These are phyloP conservation scores for Melanotaenia boesemani DNA, from an alignment of 2,797 vertebrate species.

Conservation along the genomic window DNA sequence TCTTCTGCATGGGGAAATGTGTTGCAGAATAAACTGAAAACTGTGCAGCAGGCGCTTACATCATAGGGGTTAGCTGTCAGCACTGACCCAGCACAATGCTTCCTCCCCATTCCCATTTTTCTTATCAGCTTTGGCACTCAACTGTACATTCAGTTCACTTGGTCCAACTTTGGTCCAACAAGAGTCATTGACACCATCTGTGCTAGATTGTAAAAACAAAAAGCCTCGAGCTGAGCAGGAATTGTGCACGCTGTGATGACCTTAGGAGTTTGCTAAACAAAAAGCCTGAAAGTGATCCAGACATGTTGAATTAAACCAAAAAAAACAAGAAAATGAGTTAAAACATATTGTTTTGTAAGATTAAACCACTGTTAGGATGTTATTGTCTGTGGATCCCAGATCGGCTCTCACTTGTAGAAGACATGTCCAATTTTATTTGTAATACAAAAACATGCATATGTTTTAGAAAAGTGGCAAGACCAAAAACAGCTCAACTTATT, in stretches of 20 bases:
- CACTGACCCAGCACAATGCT: conserved; percentile 10
- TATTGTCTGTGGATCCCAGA: conserved; percentile 28
- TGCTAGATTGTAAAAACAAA: conserved; percentile 59
- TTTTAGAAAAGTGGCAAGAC: conserved; percentile 39
- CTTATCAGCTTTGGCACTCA: conserved; percentile 44
- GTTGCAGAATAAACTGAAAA: conserved; percentile 12
- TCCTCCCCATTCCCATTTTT: conserved; percentile 2
- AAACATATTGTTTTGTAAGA: conserved; percentile 30
- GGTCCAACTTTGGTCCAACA: not conserved
- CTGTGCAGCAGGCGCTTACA: not conserved
- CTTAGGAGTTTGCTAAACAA: conserved; percentile 56
- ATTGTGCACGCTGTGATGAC: conserved; percentile 42
- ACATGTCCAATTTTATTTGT: conserved; percentile 27
- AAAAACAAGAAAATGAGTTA: conserved; percentile 15
- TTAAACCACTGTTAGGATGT: conserved; percentile 33
- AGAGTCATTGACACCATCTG: conserved; percentile 48
- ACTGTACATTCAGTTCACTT: not conserved
- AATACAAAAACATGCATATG: conserved; percentile 26
- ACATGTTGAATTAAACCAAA: conserved; percentile 25
- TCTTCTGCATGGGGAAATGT: conserved; percentile 7
- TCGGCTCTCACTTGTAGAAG: conserved; percentile 26
- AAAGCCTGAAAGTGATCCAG: conserved; percentile 39
- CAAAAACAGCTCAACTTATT: conserved; percentile 3
- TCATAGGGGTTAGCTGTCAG: conserved; percentile 27
- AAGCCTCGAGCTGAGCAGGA: conserved; percentile 39